Evolutionary conservation across 1,140 invertebrate species (phyloP), one percentile per base, ranked within the genome.

Genomic region (Cylas formicarius): DNA sequence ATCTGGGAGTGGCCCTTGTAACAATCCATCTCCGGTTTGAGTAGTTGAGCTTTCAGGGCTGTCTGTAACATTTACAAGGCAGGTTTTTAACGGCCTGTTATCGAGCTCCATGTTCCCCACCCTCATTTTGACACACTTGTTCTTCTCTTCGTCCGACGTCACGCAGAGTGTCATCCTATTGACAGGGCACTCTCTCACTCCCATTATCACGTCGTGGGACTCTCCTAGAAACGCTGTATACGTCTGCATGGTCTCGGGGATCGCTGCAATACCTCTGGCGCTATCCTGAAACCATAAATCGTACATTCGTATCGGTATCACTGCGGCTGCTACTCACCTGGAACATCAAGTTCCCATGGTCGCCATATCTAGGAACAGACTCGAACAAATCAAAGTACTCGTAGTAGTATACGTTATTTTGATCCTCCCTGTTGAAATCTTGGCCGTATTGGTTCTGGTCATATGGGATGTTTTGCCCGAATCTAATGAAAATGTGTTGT

Each of bases 101-200:
- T 16, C 33, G 13, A 34, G 37, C 6, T 42, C 33, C 7, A 31
- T 8, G 7, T 36, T 1, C 16, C 40, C 41, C 46, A 93, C 89
- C 72, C 79, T 87, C 93, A 98, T 97, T 67, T 86, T 86, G 21
- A 86, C 67, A 66, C 94, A 98, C 70, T 98, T 98, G 18, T 84
- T 79, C 67, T 88, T 76, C 69, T 97, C 94, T 0, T 79, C 73
- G 32, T 89, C 80, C 1, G 92, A 96, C 1, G 90, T 92, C 5
- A 97, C 85, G 66, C 94, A 97, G 4, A 95, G 58, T 1, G 76
- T 82, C 69, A 92, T 87, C 14, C 73, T 67, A 20, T 77, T 73
- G 4, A 93, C 80, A 0, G 88, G 83, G 67, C 90, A 95, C 33
- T 81, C 74, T 34, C 84, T 71, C 3, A 92, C 73, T 10, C 75